Evolutionary conservation across 2,888 invertebrate genomes (phyloP).

Genomic region (Patella caerulea): DNA sequence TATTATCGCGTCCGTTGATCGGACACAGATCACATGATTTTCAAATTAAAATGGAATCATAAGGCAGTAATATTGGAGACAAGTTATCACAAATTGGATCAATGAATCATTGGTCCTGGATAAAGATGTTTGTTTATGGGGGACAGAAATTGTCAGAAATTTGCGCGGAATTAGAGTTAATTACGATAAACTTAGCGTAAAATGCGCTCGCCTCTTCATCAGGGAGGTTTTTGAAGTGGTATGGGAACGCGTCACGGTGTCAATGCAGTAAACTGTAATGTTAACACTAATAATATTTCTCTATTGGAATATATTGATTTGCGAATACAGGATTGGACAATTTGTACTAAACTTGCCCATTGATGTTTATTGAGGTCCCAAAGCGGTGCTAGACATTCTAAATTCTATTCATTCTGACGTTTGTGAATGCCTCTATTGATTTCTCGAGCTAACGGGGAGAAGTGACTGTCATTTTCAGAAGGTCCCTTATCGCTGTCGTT

Average conservation of each 20-base stretch:
- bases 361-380: conserved; percentile 5
- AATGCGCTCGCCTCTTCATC: too few species aligned
- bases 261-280: too few species aligned
- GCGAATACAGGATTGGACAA: too few species aligned
- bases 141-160: conserved; percentile 3
- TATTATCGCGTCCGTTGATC: not conserved
- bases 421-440: too few species aligned
- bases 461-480: too few species aligned
- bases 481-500: too few species aligned
- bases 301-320: too few species aligned
- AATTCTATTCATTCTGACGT: conserved; percentile 4
- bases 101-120: not conserved
- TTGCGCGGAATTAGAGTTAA: not conserved
- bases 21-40: not conserved
- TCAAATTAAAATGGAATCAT: not conserved
- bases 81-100: not conserved
- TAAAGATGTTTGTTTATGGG: conserved; percentile 4
- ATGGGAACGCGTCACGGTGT: too few species aligned
- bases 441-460: too few species aligned
- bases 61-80: not conserved
- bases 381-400: not conserved
- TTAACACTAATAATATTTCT: too few species aligned
- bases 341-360: not conserved
- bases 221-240: too few species aligned
- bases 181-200: too few species aligned